Evolutionary conservation across 2,888 invertebrate species (phyloP).

Genomic region (Lithophane leautieri): DNA sequence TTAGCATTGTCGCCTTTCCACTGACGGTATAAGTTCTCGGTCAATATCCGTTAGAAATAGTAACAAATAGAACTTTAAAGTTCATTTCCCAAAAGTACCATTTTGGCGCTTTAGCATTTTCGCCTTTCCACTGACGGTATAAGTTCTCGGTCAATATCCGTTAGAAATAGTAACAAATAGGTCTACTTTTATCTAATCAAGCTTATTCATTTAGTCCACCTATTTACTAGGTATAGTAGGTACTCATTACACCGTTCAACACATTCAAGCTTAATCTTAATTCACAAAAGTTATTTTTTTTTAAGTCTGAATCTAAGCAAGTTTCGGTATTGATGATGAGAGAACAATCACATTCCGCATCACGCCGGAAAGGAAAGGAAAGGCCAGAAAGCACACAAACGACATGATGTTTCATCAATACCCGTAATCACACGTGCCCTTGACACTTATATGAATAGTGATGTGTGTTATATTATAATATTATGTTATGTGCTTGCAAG

Average conservation of each 20-base stretch:
- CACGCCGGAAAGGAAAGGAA: not conserved
- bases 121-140: no score
- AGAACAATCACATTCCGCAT: no score
- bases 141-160: not conserved
- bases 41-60: no score
- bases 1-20: no score
- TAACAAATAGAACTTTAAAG: no score
- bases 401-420: constrained; percentile 3
- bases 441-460: constrained; percentile 18
- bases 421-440: constrained; percentile 18
- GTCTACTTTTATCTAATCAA: not conserved
- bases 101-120: no score
- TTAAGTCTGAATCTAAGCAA: not conserved
- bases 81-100: no score
- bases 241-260: not conserved
- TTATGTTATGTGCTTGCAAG: not conserved
- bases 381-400: not conserved
- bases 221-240: not conserved
- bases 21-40: no score
- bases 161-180: not conserved
- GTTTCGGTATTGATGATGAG: not conserved
- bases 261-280: not conserved
- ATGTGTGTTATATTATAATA: constrained; percentile 9
- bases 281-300: not conserved
- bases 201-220: not conserved